These are phyloP conservation scores for Acanthopagrus latus DNA, from an alignment of 2,797 vertebrate species.

Conservation along the genomic window DNA sequence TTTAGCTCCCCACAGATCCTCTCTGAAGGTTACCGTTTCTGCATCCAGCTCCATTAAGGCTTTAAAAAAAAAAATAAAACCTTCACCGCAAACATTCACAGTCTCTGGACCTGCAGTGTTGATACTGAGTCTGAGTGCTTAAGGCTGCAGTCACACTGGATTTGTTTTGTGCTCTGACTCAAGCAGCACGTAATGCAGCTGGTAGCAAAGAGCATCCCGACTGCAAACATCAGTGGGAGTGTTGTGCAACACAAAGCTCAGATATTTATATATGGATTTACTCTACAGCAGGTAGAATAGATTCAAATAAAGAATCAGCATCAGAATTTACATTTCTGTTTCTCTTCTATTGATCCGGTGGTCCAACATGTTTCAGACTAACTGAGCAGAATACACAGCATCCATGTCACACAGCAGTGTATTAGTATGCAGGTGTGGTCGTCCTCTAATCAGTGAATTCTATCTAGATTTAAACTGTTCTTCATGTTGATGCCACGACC, in stretches of 20 bases:
- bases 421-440: no score
- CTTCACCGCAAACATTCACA: neutral
- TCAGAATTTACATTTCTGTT: no score
- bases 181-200: neutral
- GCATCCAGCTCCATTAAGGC: neutral
- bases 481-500: no score
- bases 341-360: no score
- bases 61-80: slow-evolving; percentile 11
- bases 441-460: no score
- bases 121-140: neutral
- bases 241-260: neutral
- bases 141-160: neutral
- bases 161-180: neutral
- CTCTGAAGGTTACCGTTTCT: neutral
- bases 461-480: no score
- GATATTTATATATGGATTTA: no score
- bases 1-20: neutral
- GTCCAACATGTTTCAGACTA: no score
- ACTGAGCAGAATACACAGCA: no score
- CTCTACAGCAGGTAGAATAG: no score
- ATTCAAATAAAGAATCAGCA: no score
- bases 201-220: neutral
- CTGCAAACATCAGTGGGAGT: neutral
- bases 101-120: neutral
- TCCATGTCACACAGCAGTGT: no score